Evolutionary conservation across 2,797 vertebrate genomes (phyloP).

Genomic region (Glyptemys insculpta): DNA sequence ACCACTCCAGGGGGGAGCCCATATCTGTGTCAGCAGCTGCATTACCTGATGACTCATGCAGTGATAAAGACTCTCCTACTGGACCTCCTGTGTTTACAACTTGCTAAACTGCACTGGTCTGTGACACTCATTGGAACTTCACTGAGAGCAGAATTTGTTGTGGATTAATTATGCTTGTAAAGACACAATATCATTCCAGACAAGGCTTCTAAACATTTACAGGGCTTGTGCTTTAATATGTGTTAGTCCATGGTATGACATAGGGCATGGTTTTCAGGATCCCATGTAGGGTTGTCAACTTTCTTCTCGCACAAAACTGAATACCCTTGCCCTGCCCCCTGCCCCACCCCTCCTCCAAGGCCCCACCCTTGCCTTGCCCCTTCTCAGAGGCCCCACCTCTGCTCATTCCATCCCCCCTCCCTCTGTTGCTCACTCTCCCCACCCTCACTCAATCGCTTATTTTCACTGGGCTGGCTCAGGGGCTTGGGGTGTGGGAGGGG

Average conservation of each 20-base stretch:
- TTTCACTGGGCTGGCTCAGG: no score
- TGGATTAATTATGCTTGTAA: not conserved
- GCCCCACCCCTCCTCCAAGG: no score
- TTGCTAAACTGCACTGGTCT: not conserved
- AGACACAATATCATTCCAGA: not conserved
- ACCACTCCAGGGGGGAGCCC: constrained; percentile 7
- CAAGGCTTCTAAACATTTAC: not conserved
- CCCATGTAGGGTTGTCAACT: not conserved
- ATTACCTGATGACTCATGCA: constrained; percentile 38
- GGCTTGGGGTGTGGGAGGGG: no score
- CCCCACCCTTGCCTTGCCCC: no score
- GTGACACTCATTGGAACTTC: not conserved
- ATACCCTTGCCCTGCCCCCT: no score
- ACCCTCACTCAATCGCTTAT: no score
- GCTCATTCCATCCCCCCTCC: no score
- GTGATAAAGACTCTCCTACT: constrained; percentile 30
- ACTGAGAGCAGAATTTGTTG: not conserved
- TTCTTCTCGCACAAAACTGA: no score
- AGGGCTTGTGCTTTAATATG: not conserved
- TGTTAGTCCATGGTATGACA: not conserved
- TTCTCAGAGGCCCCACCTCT: no score
- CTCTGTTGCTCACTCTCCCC: no score
- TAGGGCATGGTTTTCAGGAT: not conserved
- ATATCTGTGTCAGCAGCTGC: constrained; percentile 46
- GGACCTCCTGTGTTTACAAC: not conserved